These are phyloP conservation scores for Campoletis raptor DNA, from an alignment of 2,888 invertebrate species.

Conservation along the genomic window DNA sequence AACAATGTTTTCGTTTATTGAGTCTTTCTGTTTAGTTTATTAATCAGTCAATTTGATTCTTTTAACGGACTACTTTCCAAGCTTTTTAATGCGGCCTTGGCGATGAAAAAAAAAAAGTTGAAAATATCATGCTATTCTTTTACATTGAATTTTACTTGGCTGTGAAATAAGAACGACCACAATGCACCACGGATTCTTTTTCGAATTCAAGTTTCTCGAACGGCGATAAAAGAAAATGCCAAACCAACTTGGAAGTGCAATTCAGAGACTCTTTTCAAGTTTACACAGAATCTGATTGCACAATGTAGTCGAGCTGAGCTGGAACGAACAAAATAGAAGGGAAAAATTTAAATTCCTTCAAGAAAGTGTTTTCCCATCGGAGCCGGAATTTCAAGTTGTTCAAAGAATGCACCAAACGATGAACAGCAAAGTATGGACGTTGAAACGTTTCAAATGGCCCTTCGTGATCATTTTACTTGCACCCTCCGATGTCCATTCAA, in stretches of 20 bases:
- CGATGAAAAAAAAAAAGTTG: neutral
- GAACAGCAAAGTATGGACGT: constrained; percentile 12
- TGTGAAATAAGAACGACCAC: neutral
- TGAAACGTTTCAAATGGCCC: constrained; percentile 20
- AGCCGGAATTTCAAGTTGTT: neutral
- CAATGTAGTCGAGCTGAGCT: neutral
- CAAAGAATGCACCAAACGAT: constrained; percentile 21
- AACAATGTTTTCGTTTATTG: neutral
- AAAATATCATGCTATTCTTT: neutral
- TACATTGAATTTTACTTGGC: neutral
- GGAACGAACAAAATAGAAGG: neutral
- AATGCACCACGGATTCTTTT: neutral
- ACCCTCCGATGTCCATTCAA: constrained; percentile 22
- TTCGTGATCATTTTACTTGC: constrained; percentile 7
- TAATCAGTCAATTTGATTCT: neutral
- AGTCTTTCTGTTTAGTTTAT: neutral
- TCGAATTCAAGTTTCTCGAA: neutral
- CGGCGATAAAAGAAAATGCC: constrained; percentile 1
- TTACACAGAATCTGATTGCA: neutral
- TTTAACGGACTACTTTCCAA: neutral
- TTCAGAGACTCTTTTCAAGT: constrained; percentile 4
- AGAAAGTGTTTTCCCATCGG: constrained; percentile 19
- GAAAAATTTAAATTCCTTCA: constrained; percentile 1
- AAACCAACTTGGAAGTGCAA: neutral
- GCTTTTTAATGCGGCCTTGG: neutral